Evolutionary conservation across 2,797 vertebrate species (phyloP).

Genomic region (Antennarius maculatus): DNA sequence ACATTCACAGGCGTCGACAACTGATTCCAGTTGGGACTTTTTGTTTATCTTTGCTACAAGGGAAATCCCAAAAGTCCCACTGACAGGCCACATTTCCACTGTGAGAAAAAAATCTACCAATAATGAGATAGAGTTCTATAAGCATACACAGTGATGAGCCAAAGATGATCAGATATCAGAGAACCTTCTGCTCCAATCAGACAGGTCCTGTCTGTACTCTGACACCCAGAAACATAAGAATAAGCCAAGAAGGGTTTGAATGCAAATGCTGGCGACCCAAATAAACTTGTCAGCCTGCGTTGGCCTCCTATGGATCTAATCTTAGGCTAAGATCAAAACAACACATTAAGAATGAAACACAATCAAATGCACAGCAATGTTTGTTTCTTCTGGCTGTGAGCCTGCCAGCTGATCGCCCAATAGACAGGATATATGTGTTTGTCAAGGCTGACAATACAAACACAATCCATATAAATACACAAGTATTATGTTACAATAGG

Average conservation of each 20-base stretch:
- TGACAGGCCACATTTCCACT: constrained; percentile 36
- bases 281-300: constrained; percentile 44
- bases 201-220: constrained; percentile 21
- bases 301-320: constrained; percentile 45
- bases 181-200: not conserved
- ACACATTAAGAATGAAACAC: constrained; percentile 50
- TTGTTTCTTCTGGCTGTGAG: constrained; percentile 63
- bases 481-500: not conserved
- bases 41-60: constrained; percentile 46
- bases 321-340: constrained; percentile 42
- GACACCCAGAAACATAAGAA: not conserved
- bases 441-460: constrained; percentile 32
- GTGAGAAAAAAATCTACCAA: constrained; percentile 27
- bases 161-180: constrained; percentile 17
- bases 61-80: constrained; percentile 43
- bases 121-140: not conserved
- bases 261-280: constrained; percentile 48
- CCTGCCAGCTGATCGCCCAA: constrained; percentile 46
- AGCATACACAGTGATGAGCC: not conserved
- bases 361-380: constrained; percentile 28
- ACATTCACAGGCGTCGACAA: constrained; percentile 20
- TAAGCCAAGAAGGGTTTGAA: constrained; percentile 28
- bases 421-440: constrained; percentile 40
- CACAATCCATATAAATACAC: constrained; percentile 27
- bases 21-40: constrained; percentile 45